Base-by-base conservation (phyloP, 1,140 invertebrate genomes). In the Bombus sibiricus region DNA sequence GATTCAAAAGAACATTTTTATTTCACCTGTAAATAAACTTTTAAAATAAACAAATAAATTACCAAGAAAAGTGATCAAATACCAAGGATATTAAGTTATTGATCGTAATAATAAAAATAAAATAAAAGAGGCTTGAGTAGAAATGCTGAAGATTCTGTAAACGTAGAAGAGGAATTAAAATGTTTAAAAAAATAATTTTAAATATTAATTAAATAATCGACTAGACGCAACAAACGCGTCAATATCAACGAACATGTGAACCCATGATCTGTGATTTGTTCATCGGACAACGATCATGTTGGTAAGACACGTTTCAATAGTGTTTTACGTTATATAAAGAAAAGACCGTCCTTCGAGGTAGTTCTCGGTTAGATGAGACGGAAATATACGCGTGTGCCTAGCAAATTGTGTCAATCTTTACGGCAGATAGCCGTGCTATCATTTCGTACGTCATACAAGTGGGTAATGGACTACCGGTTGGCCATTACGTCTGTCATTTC, bases 401-500 rank as follows among this genome's bases (percentile, higher is more conserved):
- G 76, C 25, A 79, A 84, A 84, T 84, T 78, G n/a, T 71, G 64
- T 47, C 82, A 84, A 84, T 84, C 82, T 84, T 84, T 69, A 64
- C 53, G 59, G 64, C 39, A 79, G 75, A 79, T 84, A 72, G 82
- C 76, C n/a, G 66, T 79, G 76, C 34, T 84, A 84, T 84, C 82
- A 71, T 84, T 79, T 69, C 82, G 47, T 79, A 57, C 82, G 82
- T 84, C 76, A 79, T 39, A 71, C 75, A 84, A 84, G 82, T 84
- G 82, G 82, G 75, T 84, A 84, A 84, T 84, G 53, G 82, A 62
- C 68, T 76, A 28, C n/a, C 57, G n/a, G 32, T 9, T 53, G 53
- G 53, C 53, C 82, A 84, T 84, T 84, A 71, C 57, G 25, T 84
- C 82, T 79, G 82, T 84, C 82, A 71, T 76, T 71, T 84, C 75